Evolutionary conservation across 2,797 vertebrate genomes (phyloP).

Genomic region (Acanthopagrus latus): DNA sequence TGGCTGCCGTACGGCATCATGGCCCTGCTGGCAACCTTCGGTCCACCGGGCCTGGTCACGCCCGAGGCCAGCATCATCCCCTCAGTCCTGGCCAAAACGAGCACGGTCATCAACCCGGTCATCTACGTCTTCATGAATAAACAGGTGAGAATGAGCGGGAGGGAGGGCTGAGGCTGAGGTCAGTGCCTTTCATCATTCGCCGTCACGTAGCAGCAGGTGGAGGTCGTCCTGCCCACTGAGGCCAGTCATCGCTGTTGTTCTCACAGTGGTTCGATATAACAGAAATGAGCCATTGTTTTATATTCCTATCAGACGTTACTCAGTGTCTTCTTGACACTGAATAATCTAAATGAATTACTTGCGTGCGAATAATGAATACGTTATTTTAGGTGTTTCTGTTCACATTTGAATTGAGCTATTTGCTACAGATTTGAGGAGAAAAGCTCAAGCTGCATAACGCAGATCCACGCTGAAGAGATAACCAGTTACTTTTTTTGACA

Average conservation of each 20-base stretch:
- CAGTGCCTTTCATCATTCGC: slow-evolving; percentile 27
- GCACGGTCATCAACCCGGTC: slow-evolving; percentile 89
- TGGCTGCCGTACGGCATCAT: slow-evolving; percentile 89
- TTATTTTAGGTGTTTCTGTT: slow-evolving; percentile 15
- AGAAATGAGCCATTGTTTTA: slow-evolving; percentile 28
- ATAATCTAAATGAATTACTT: slow-evolving; percentile 20
- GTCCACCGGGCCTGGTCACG: slow-evolving; percentile 81
- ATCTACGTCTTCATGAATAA: slow-evolving; percentile 92
- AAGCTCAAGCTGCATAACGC: background rate
- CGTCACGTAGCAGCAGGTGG: slow-evolving; percentile 8
- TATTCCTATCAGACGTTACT: slow-evolving; percentile 9
- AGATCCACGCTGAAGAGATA: background rate
- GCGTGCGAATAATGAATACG: slow-evolving; percentile 5
- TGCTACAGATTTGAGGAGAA: background rate
- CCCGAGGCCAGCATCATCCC: slow-evolving; percentile 88
- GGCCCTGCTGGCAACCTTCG: slow-evolving; percentile 87
- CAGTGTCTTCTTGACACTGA: slow-evolving; percentile 19
- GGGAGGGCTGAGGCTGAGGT: slow-evolving; percentile 9
- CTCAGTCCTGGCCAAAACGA: slow-evolving; percentile 88
- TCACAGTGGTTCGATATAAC: slow-evolving; percentile 32
- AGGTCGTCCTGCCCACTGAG: slow-evolving; percentile 20
- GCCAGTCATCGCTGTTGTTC: background rate
- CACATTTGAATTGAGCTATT: background rate
- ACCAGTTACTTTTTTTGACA: background rate
- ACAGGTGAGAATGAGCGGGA: slow-evolving; percentile 81